These are phyloP conservation scores for Rhynchotus rufescens DNA, from an alignment of 2,797 vertebrate genomes.

Conservation along the genomic window DNA sequence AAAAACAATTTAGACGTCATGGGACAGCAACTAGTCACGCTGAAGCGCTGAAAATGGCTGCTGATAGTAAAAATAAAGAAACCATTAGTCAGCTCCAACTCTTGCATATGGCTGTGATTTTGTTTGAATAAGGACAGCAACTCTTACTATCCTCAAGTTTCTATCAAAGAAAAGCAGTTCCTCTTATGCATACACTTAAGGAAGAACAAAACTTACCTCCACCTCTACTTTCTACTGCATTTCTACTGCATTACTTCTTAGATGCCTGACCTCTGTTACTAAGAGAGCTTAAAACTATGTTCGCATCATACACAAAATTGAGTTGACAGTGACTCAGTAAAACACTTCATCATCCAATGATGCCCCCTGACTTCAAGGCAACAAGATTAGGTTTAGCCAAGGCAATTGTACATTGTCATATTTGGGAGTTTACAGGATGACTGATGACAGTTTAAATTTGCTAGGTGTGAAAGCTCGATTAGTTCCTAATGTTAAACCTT, in stretches of 20 bases:
- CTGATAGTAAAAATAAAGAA: background rate
- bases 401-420: background rate
- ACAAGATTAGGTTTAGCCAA: background rate
- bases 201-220: background rate
- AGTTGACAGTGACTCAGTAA: background rate
- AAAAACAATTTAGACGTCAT: background rate
- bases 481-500: background rate
- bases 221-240: background rate
- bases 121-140: background rate
- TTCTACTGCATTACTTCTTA: background rate
- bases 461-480: background rate
- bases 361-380: background rate
- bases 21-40: background rate
- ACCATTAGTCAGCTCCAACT: background rate
- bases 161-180: background rate
- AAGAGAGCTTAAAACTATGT: background rate
- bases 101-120: background rate
- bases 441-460: background rate
- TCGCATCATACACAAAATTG: background rate
- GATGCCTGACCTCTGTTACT: accelerated
- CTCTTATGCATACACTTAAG: background rate
- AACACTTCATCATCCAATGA: background rate
- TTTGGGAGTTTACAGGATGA: background rate
- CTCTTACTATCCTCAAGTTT: background rate
- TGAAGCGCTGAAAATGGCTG: background rate